Base-by-base conservation (phyloP, 53 echinoderm and acorn worm genomes). In the Holothuria scabra region DNA sequence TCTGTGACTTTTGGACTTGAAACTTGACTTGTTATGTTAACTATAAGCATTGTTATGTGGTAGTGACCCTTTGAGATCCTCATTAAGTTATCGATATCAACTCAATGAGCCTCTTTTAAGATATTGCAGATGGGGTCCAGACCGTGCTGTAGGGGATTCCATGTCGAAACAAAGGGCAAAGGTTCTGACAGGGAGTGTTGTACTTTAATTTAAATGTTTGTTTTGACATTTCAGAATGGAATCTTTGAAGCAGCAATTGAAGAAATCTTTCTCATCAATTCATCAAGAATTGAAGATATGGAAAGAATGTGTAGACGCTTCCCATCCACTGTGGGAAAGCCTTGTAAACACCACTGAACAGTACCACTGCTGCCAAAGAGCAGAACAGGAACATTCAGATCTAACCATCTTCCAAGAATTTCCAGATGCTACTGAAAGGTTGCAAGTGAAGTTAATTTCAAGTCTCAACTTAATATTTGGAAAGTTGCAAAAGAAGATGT, bases 271-370 rank as follows among this genome's bases (percentile, higher is more conserved):
- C 52, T 16, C 10, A 11, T 29, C 78, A 13, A 5, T 78, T 55
- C 78, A 32, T 20, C 14, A 33, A 28, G 57, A 78, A 14, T 6
- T 78, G 59, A 30, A 58, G n/a, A 32, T 57, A 28, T 56, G 78
- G 32, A 78, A 21, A 57, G 57, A 78, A 52, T 56, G 57, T 21
- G 31, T 78, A 20, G 28, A 32, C 21, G 58, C 78, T 76, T 85
- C 80, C 59, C 13, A 57, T 2, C 28, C 87, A 11, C 37, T 85
- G 56, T 59, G 94, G 31, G 65, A 88, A 44, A 90, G 92, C 22
- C 79, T 96, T 56, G 41, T 29, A 21, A 96, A 93, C 65, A 67
- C 90, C 5, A 81, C 88, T 26, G 97, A 96, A 71, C 97, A 96
- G 84, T 87, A 87, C 25, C 90, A 88, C 75, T 96, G 93, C 74